A percentile compares a stretch with the other conserved stretches of the same genome.
These are phyloP conservation scores for Leptinotarsa tumamoca DNA, from an alignment of 2,888 invertebrate species.

Conservation along the genomic window DNA sequence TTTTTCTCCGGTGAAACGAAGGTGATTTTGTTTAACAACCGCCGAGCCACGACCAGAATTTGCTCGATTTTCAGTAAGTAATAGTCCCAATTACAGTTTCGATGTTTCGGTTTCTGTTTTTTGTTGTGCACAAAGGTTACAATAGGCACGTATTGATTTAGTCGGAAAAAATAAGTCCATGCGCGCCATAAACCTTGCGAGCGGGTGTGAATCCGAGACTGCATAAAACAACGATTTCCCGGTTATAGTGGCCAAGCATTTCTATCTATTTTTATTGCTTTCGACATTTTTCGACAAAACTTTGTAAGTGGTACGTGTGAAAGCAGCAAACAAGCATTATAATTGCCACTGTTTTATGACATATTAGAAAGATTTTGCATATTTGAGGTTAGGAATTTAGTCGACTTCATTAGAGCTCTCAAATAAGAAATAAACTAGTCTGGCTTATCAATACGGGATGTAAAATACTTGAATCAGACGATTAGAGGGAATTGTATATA, in stretches of 20 bases:
- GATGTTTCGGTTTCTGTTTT: conserved; percentile 40
- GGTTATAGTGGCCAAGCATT: conserved; percentile 38
- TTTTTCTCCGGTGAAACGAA: conserved; percentile 45
- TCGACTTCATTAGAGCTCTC: too few species aligned
- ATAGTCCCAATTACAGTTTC: conserved; percentile 43
- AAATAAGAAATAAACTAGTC: too few species aligned
- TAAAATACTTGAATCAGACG: too few species aligned
- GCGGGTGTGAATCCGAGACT: conserved; percentile 57
- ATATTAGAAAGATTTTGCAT: too few species aligned
- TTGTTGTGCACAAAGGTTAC: conserved; percentile 51
- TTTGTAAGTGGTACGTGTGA: background rate
- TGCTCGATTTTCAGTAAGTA: conserved; percentile 26
- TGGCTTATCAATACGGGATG: too few species aligned
- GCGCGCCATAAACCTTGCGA: conserved; percentile 63
- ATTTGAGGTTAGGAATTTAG: background rate
- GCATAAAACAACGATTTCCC: conserved; percentile 59
- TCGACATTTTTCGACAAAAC: conserved; percentile 1
- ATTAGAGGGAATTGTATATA: too few species aligned
- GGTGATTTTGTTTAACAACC: conserved; percentile 24
- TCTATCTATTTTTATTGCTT: conserved; percentile 14
- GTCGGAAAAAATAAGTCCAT: conserved; percentile 66
- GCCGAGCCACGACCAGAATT: background rate
- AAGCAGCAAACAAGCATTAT: background rate
- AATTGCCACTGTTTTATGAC: too few species aligned
- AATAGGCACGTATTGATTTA: conserved; percentile 62